Evolutionary conservation across 2,888 invertebrate genomes (phyloP).

Genomic region (Digitonthophagus gazella): DNA sequence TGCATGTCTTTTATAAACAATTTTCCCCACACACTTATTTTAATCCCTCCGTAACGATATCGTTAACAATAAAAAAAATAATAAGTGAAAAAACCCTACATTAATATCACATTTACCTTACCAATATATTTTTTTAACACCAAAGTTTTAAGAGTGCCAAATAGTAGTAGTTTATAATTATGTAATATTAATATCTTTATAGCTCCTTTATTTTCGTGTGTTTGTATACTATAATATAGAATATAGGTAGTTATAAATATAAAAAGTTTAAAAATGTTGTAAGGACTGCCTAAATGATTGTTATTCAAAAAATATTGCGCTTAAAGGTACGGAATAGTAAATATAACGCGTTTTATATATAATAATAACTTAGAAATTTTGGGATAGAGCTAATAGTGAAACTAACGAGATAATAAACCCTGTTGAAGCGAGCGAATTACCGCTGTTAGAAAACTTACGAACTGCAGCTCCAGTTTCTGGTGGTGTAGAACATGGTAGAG

Average conservation of each 20-base stretch:
- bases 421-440: background rate
- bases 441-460: conserved; percentile 18
- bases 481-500: conserved; percentile 58
- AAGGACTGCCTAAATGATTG: too few species aligned
- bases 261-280: too few species aligned
- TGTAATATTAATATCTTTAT: too few species aligned
- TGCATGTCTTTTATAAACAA: too few species aligned
- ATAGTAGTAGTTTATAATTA: too few species aligned
- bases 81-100: background rate
- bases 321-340: background rate
- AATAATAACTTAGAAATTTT: background rate
- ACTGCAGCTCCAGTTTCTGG: background rate
- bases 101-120: background rate
- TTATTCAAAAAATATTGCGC: background rate
- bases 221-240: too few species aligned
- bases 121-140: background rate
- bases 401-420: conserved; percentile 4
- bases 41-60: too few species aligned
- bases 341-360: background rate
- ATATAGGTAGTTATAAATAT: background rate
- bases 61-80: background rate
- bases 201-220: too few species aligned
- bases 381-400: background rate
- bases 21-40: too few species aligned
- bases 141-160: too few species aligned